Evolutionary conservation across 2,113 vertebrate species (phyloP).

Genomic region (Seriola dumerili): DNA sequence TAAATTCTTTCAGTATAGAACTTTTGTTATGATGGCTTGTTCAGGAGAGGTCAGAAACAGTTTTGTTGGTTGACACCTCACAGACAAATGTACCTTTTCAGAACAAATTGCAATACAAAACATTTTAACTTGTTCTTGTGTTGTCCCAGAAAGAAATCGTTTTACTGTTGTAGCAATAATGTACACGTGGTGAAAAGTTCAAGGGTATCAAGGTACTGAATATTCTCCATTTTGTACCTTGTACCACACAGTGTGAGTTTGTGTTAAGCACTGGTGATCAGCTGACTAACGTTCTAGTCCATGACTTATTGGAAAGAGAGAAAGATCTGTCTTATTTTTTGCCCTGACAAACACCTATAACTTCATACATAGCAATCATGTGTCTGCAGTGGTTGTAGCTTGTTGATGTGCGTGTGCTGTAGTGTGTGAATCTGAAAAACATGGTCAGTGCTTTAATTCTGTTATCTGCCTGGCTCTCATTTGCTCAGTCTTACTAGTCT

Average conservation of each 20-base stretch:
- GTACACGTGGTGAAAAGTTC: background rate
- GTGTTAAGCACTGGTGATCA: background rate
- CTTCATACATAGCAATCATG: background rate
- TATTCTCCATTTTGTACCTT: background rate
- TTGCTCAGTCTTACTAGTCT: slow-evolving; percentile 8
- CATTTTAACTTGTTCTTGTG: slow-evolving; percentile 14
- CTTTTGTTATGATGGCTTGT: slow-evolving; percentile 48
- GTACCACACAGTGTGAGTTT: background rate
- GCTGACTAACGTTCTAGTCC: background rate
- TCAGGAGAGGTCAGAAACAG: slow-evolving; percentile 35
- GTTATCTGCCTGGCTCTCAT: slow-evolving; percentile 26
- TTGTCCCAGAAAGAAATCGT: background rate
- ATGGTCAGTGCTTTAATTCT: slow-evolving; percentile 21
- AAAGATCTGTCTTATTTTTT: background rate
- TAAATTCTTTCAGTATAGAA: slow-evolving; percentile 22
- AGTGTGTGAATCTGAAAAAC: background rate
- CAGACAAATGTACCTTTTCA: slow-evolving; percentile 42
- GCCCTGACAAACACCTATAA: background rate
- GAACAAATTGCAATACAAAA: background rate
- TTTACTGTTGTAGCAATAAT: background rate
- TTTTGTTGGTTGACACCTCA: slow-evolving; percentile 27
- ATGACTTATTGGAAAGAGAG: background rate
- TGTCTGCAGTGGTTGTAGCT: background rate
- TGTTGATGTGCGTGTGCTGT: background rate
- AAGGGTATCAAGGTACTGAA: background rate